Base-by-base conservation (phyloP, 1,140 invertebrate genomes). In the Centruroides vittatus region DNA sequence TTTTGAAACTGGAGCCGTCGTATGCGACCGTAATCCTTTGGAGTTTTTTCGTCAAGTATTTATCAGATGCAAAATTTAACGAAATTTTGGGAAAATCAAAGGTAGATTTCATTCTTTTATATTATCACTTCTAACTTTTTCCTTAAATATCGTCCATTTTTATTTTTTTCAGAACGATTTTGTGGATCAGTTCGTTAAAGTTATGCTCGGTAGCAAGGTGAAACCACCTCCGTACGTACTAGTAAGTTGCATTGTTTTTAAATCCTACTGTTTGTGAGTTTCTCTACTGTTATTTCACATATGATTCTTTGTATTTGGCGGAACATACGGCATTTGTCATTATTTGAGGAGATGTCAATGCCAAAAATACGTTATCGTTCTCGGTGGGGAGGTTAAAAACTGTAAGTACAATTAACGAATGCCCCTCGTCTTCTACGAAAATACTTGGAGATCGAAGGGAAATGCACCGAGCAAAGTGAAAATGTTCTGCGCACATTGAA, bases 121-220 rank as follows among this genome's bases (percentile, higher is more conserved):
- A 34, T 59, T 57, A 52, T 8, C 48, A 53, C 47, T 66, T 48
- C 41, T 59, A 54, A 54, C 10, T 36, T 56, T 36, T 66, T 47
- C 53, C 61, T 57, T 59, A 58, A 63, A 55, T 56, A 61, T 47
- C 63, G 47, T 58, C 47, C 59, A 58, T 62, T 66, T 59, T 55
- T 41, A 59, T 60, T 10, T 23, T 23, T 65, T 70, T 51, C 69
- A 84, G 83, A 71, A 71, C 12, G 77, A 76, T 62, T 80, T 87
- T 67, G 68, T 90, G 11, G 86, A 90, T 47, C 71, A 78, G 50
- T 88, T 92, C 68, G 82, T 86, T 55, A 93, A 92, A 76, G 82
- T 83, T 59, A 79, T 87, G 56, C 80, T 95, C 47, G 87, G 83
- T 66, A 84, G 84, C 53, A 92, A 93, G 76, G 80, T 74, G 10